phyloP scores from a whole-genome alignment of 2,113 vertebrate species.

The Acanthochromis polyacanthus region DNA sequence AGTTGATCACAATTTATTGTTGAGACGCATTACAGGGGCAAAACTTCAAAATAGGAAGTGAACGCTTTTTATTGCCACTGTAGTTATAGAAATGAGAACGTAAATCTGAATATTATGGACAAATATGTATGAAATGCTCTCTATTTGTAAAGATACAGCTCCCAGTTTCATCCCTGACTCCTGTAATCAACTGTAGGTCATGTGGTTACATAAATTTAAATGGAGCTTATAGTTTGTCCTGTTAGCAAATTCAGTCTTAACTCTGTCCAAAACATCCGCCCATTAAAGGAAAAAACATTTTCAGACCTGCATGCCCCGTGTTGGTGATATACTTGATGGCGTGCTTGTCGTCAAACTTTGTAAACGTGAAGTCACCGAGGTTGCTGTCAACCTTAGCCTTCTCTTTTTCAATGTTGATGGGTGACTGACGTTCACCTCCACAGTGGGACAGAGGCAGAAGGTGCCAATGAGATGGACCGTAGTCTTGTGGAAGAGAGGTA shows the following conservation, averaged over 20 bases:
- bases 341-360: constrained; percentile 60
- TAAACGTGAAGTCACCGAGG: constrained; percentile 53
- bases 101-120: too few species aligned
- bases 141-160: too few species aligned
- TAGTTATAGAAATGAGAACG: too few species aligned
- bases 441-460: constrained; percentile 45
- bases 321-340: constrained; percentile 63
- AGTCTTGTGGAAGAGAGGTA: constrained; percentile 7
- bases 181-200: too few species aligned
- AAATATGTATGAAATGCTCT: too few species aligned
- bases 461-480: constrained; percentile 36
- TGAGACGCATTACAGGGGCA: too few species aligned
- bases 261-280: background rate
- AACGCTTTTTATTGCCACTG: too few species aligned
- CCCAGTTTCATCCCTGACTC: too few species aligned
- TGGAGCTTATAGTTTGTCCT: too few species aligned
- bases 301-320: constrained; percentile 76
- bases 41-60: too few species aligned
- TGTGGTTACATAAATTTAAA: too few species aligned
- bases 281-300: background rate
- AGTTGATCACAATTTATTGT: too few species aligned
- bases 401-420: constrained; percentile 63
- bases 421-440: constrained; percentile 58
- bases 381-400: background rate
- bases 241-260: background rate